Base-by-base conservation (phyloP, 1,140 invertebrate genomes). In the Colletes latitarsis region DNA sequence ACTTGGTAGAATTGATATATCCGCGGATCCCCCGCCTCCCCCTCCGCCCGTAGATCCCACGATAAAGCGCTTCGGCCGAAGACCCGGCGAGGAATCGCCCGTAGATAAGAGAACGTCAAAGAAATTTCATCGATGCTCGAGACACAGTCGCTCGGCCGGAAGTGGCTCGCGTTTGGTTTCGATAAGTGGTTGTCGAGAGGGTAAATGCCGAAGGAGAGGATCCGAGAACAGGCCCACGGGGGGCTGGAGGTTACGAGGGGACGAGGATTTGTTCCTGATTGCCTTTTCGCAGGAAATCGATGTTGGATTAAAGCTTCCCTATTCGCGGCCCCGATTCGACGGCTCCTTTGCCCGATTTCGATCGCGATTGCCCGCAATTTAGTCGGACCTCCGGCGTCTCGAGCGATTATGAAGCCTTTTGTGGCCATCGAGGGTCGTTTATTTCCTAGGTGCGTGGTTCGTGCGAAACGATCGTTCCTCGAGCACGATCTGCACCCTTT, bases 151-250 rank as follows among this genome's bases (percentile, higher is more conserved):
- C 62, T 82, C 77, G 71, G 75, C 82, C 84, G 82, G 79, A 89
- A 89, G 81, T 89, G 76, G 78, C 78, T 83, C 88, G 84, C 83
- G 83, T 89, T 89, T 88, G 82, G 80, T 89, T 88, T 86, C 77
- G 78, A 88, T 88, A 88, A 89, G 82, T 89, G 86, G 53, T 88
- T 84, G 87, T 88, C 82, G 83, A 82, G 87, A 82, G 68, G 76
- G 82, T 87, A 87, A 87, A 89, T 81, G 81, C 68, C 81, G 81
- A 70, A 63, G 49, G 52, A 79, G 77, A 57, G 68, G 62, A 73
- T 68, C 68, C 19, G 62, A 78, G 68, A 67, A 53, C 62, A 76
- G 19, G 55, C 1, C 0, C 14, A 8, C 21, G 21, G 30, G 39
- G 12, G 17, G 57, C 3, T 0, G 10, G 21, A 41, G 19, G 52